A percentile compares a stretch with the other conserved stretches of the same genome.
Conservation (phyloP, 2,888 invertebrate species). For the Branchinecta sandiegonensis region DNA sequence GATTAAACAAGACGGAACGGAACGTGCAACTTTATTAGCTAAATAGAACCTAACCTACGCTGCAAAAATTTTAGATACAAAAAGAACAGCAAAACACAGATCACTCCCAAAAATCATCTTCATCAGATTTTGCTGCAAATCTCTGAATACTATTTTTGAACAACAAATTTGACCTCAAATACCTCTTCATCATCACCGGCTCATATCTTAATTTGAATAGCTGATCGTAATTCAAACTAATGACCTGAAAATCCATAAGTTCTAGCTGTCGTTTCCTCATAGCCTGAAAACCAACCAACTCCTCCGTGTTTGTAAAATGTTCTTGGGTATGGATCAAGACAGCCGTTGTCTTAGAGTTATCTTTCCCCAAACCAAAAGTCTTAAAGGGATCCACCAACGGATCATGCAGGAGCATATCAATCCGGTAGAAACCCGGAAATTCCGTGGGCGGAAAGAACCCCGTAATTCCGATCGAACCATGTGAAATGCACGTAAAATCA, state of each 20-base stretch:
- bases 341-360: conserved; percentile 34
- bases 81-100: too few relatives aligned
- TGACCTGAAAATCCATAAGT: conserved; percentile 47
- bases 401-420: conserved; percentile 47
- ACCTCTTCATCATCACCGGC: conserved; percentile 39
- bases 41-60: too few relatives aligned
- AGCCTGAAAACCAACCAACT: conserved; percentile 46
- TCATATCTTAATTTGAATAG: conserved; percentile 41
- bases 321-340: conserved; percentile 49
- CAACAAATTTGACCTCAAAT: conserved; percentile 34
- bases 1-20: too few relatives aligned
- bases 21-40: too few relatives aligned
- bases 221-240: conserved; percentile 42
- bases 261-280: conserved; percentile 48
- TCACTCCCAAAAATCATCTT: neutral
- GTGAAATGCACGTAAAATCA: neutral
- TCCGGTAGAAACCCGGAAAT: conserved; percentile 39
- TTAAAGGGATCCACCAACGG: conserved; percentile 30
- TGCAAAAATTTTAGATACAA: too few relatives aligned
- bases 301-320: conserved; percentile 45
- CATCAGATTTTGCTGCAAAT: neutral
- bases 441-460: conserved; percentile 43
- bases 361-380: conserved; percentile 14
- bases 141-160: neutral
- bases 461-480: conserved; percentile 35